Evolutionary conservation across 2,113 vertebrate genomes (phyloP).

Genomic region (Lagopus leucura): DNA sequence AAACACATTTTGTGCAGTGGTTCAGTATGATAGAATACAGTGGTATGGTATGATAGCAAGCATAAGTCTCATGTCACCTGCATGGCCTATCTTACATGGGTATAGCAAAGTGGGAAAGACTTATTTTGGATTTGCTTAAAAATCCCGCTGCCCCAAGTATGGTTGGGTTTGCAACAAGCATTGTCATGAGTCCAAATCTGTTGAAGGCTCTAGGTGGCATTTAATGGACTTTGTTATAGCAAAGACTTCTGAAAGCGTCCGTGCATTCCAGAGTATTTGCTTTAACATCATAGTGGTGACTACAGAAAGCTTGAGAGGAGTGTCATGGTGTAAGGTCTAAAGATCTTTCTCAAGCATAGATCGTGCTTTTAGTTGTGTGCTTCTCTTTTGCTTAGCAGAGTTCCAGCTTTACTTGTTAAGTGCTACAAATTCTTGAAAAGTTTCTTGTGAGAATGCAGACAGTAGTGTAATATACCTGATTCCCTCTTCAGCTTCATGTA

Average conservation of each 20-base stretch:
- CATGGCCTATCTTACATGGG: fast-evolving
- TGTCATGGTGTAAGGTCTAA: background rate
- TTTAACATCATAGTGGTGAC: background rate
- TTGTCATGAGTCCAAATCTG: background rate
- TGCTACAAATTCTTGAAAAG: background rate
- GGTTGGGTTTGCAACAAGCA: background rate
- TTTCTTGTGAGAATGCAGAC: background rate
- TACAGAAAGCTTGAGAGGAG: background rate
- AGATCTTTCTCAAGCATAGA: background rate
- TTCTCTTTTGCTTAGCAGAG: background rate
- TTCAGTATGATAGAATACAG: background rate
- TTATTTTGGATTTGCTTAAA: background rate
- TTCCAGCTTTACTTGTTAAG: background rate
- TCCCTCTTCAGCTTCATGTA: background rate
- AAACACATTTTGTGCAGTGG: background rate
- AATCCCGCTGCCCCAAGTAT: background rate
- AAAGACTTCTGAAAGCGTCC: background rate
- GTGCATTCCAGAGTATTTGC: background rate
- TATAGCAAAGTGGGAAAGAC: background rate
- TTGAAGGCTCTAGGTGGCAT: background rate
- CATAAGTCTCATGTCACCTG: background rate
- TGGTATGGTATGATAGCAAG: background rate
- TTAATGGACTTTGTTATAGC: background rate
- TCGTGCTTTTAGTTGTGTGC: background rate
- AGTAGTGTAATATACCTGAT: background rate